Evolutionary conservation across 2,797 vertebrate genomes (phyloP), one percentile per base, ranked within the genome.

Genomic region (Urocyon cinereoargenteus): DNA sequence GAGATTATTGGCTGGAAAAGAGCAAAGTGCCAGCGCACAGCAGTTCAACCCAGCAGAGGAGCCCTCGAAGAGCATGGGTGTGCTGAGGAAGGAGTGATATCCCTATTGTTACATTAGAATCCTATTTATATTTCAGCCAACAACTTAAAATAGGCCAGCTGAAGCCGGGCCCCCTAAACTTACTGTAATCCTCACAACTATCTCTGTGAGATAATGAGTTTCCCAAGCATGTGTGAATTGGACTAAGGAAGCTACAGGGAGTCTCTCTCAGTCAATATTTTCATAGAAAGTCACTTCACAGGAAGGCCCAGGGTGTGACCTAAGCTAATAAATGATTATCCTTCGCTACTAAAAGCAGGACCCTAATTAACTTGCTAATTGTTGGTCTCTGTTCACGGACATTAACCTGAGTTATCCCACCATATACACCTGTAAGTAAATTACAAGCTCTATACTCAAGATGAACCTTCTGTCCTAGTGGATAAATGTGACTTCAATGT

Each of bases 361-460:
- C 87, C 97, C 97, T 98, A 97, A 97, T 98, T 98, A 98, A 98
- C 96, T 97, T 97, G 97, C 97, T 98, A 98, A 98, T 97, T 97
- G 97, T 97, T 97, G 90, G 84, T 97, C 96, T 97, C 97, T 96
- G 96, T 95, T 97, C 96, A 91, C 0, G 19, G 98, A 97, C 93
- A 96, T 98, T 97, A 98, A 97, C 97, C 96, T 97, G 96, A 97
- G 97, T 97, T 97, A 97, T 97, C 97, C 96, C 93, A 84, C 96
- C 70, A 78, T 81, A 97, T 91, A 96, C 83, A 96, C 97, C 88
- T 96, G 85, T 96, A 95, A 97, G 97, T 97, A 98, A 98, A 97
- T 98, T 97, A 97, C 24, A 86, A 73, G 55, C 96, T 98, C 85
- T 90, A 72, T 68, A 45, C 68, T 75, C 93, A 96, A 91, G 95